Evolutionary conservation across 2,888 invertebrate genomes (phyloP).

Genomic region (Parnassius smintheus): DNA sequence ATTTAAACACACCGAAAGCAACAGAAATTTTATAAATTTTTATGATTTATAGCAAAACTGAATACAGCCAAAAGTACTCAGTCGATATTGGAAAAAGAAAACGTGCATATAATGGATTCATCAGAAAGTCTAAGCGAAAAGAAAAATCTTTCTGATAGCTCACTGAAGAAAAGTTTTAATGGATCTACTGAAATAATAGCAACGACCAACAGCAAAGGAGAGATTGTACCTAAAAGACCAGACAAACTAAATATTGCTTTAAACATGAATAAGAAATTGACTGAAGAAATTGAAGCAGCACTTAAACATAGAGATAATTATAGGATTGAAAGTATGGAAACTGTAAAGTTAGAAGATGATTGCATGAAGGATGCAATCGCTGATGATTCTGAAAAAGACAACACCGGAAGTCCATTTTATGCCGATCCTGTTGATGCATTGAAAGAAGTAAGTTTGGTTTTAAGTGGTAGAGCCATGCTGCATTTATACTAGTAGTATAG

Average conservation of each 20-base stretch:
- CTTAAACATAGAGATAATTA: conserved; percentile 64
- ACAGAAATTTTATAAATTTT: not conserved
- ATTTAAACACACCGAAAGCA: not conserved
- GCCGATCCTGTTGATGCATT: conserved; percentile 94
- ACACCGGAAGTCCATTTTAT: conserved; percentile 93
- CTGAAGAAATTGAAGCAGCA: conserved; percentile 72
- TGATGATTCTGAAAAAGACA: conserved; percentile 73
- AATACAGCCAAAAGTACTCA: conserved; percentile 71
- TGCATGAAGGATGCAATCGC: conserved; percentile 47
- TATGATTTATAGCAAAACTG: conserved; percentile 62
- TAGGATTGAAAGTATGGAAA: conserved; percentile 74
- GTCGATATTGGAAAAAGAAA: conserved; percentile 73
- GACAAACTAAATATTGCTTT: conserved; percentile 71
- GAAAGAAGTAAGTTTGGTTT: conserved; percentile 70
- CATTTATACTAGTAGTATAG: too few relatives aligned
- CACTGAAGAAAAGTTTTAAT: conserved; percentile 65
- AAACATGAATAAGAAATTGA: conserved; percentile 76
- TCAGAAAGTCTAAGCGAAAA: conserved; percentile 68
- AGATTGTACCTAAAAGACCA: conserved; percentile 71
- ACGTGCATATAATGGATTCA: conserved; percentile 65
- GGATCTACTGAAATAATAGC: conserved; percentile 71
- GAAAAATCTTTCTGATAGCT: conserved; percentile 61
- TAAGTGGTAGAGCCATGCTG: not conserved
- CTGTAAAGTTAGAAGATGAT: conserved; percentile 71
- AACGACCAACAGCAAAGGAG: conserved; percentile 75